phyloP scores from a whole-genome alignment of 2,888 invertebrate species.

The Mactromeris polynyma region DNA sequence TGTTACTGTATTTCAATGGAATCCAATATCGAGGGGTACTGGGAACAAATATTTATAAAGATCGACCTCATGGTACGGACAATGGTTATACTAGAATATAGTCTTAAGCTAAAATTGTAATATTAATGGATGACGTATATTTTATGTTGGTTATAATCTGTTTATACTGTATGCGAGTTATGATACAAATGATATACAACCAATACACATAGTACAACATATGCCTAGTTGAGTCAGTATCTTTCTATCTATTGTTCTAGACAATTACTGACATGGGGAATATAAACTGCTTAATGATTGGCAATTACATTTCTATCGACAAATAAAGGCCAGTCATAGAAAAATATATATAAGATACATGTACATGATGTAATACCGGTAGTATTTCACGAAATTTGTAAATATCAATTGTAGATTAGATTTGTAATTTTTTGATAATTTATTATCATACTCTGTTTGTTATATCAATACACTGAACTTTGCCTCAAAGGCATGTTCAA shows the following conservation, averaged over 20 bases:
- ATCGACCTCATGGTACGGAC: not conserved
- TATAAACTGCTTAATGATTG: not conserved
- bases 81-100: not conserved
- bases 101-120: not conserved
- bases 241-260: not conserved
- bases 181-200: not conserved
- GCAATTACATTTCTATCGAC: not conserved
- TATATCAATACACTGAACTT: too few species aligned
- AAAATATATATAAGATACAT: not conserved
- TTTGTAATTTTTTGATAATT: too few species aligned
- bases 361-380: not conserved
- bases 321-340: not conserved
- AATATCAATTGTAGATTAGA: not conserved
- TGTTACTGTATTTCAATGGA: too few species aligned
- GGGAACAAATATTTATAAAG: not conserved
- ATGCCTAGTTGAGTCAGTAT: not conserved
- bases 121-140: not conserved
- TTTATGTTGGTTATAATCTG: not conserved
- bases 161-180: not conserved
- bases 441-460: too few species aligned
- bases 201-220: not conserved
- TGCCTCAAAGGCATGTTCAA: too few species aligned
- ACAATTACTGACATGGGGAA: not conserved
- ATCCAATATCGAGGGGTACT: too few species aligned
- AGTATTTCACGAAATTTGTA: not conserved